Percentiles rank a stretch among this genome's conserved stretches.
phyloP scores from a whole-genome alignment of 1,140 invertebrate species.

The Heliconius hermathena region DNA sequence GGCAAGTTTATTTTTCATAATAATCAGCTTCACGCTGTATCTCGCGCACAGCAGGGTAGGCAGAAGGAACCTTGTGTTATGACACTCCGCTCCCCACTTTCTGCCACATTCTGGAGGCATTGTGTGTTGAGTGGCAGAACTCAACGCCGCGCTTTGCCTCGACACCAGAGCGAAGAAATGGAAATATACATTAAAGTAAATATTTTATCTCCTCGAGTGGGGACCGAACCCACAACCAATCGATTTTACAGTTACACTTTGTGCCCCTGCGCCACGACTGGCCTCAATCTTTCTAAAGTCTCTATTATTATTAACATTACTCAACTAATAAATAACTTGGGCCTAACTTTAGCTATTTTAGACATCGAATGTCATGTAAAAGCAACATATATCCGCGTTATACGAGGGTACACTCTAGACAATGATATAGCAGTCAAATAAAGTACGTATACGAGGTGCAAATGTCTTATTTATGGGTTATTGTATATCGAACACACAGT shows the following conservation, averaged over 20 bases:
- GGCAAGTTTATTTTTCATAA: background rate
- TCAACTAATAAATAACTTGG: slow-evolving; percentile 6
- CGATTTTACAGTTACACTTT: no score
- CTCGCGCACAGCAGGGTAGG: no score
- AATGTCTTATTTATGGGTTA: slow-evolving; percentile 79
- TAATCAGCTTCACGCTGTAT: no score
- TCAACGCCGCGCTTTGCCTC: background rate
- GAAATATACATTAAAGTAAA: no score
- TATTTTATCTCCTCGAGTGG: no score
- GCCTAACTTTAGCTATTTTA: background rate
- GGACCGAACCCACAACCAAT: no score
- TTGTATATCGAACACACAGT: slow-evolving; percentile 64
- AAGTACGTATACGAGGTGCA: slow-evolving; percentile 68
- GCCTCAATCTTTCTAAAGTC: background rate
- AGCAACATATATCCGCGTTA: background rate
- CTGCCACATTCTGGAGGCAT: no score
- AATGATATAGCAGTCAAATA: slow-evolving; percentile 62
- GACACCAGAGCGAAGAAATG: no score
- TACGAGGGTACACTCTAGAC: slow-evolving; percentile 35
- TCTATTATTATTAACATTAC: background rate
- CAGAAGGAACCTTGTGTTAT: no score
- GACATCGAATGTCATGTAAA: background rate
- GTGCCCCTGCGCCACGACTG: no score
- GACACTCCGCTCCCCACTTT: no score
- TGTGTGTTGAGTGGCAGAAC: no score